These are phyloP conservation scores for Steatornis caripensis DNA, from an alignment of 2,113 vertebrate species.

Conservation along the genomic window DNA sequence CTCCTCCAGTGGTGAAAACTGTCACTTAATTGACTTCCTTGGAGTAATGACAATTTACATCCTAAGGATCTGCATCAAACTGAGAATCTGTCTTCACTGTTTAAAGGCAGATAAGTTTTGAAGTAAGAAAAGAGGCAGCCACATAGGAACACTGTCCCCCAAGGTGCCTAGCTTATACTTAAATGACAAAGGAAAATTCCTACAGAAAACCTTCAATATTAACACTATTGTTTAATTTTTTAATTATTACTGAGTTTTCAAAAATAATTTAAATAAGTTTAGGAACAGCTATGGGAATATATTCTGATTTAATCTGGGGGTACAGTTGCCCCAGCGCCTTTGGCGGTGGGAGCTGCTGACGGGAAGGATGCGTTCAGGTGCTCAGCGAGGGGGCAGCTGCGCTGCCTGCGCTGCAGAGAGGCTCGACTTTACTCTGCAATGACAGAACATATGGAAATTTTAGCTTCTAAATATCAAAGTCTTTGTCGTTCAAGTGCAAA, in stretches of 20 bases:
- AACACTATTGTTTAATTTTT: not conserved
- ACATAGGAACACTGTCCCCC: not conserved
- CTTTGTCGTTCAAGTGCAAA: constrained; percentile 33
- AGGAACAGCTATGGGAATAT: not conserved
- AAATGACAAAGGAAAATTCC: not conserved
- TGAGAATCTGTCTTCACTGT: not conserved
- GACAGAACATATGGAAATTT: constrained; percentile 56
- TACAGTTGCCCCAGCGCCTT: not conserved
- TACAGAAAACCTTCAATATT: not conserved
- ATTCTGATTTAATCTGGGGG: not conserved
- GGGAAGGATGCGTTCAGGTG: not conserved
- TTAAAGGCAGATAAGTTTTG: not conserved
- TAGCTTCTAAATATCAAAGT: constrained; percentile 55
- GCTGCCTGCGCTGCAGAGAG: not conserved
- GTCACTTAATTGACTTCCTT: not conserved
- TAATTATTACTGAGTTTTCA: not conserved
- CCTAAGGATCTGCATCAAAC: not conserved
- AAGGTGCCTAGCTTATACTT: not conserved
- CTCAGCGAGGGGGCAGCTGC: not conserved
- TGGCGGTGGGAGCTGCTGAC: not conserved
- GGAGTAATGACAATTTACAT: not conserved
- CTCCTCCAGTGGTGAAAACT: not conserved
- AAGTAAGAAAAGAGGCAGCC: not conserved
- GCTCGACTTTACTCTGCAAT: not conserved
- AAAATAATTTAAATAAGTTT: not conserved